phyloP scores from a whole-genome alignment of 2,888 invertebrate genomes.

The Mythimna vitellina region DNA sequence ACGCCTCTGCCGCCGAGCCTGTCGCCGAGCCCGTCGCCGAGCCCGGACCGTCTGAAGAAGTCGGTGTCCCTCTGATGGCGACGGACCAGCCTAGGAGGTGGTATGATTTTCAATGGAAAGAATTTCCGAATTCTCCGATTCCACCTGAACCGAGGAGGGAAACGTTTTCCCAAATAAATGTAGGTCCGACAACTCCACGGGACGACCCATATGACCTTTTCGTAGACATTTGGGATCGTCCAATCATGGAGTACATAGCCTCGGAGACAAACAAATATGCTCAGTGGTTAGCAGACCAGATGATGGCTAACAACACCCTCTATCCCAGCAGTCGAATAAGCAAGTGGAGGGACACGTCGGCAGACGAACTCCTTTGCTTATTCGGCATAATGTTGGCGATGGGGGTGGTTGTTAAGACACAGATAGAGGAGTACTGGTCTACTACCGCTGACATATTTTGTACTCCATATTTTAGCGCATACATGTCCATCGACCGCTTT shows the following conservation, averaged over 20 bases:
- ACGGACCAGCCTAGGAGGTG: too few species aligned
- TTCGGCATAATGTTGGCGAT: neutral
- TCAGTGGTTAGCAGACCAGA: neutral
- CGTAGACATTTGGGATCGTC: neutral
- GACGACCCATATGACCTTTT: too few species aligned
- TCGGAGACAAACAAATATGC: constrained; percentile 47
- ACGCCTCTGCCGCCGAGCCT: too few species aligned
- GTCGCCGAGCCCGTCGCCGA: too few species aligned
- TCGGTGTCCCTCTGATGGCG: neutral
- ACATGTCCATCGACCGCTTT: neutral
- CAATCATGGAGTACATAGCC: too few species aligned
- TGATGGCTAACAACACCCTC: neutral
- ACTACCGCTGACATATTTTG: neutral
- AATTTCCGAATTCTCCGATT: too few species aligned
- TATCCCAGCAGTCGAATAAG: neutral
- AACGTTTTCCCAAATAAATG: too few species aligned
- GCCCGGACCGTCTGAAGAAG: too few species aligned
- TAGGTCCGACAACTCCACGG: too few species aligned
- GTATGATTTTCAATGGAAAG: too few species aligned
- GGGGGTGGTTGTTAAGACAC: neutral
- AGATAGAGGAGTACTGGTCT: neutral
- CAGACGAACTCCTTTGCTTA: neutral
- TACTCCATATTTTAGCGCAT: constrained; percentile 2
- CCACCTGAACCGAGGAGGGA: too few species aligned
- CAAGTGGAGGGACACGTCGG: neutral